Evolutionary conservation across 1,140 invertebrate species (phyloP).

Genomic region (Eciton burchellii): DNA sequence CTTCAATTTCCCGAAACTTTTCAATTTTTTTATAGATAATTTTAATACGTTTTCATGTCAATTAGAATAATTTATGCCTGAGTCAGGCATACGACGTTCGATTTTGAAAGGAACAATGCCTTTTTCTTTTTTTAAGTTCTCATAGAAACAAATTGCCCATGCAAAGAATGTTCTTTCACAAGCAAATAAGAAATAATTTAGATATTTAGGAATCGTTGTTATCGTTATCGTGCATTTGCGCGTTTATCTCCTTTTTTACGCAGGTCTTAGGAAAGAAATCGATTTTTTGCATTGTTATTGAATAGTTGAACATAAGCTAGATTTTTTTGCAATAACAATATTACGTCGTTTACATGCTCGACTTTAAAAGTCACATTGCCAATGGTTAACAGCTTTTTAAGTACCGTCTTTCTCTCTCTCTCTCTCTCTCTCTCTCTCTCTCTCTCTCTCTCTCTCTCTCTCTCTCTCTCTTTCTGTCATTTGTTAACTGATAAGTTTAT

Average conservation of each 20-base stretch:
- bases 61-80: conserved; percentile 3
- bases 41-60: not conserved
- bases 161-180: not conserved
- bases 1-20: too few species aligned
- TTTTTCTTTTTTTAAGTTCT: too few species aligned
- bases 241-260: conserved; percentile 59
- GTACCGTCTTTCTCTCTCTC: not conserved
- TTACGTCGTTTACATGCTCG: not conserved
- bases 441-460: too few species aligned
- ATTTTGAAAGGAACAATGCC: not conserved
- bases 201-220: not conserved
- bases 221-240: not conserved
- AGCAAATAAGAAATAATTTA: conserved; percentile 7
- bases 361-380: not conserved
- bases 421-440: not conserved
- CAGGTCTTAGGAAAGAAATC: conserved; percentile 46
- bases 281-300: conserved; percentile 48
- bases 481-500: not conserved
- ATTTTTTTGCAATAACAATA: conserved; percentile 7
- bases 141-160: not conserved
- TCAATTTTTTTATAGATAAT: not conserved
- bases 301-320: conserved; percentile 4
- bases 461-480: too few species aligned
- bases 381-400: too few species aligned
- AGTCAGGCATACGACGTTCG: not conserved